phyloP scores from a whole-genome alignment of 2,888 invertebrate genomes.

The Microplitis manilae region DNA sequence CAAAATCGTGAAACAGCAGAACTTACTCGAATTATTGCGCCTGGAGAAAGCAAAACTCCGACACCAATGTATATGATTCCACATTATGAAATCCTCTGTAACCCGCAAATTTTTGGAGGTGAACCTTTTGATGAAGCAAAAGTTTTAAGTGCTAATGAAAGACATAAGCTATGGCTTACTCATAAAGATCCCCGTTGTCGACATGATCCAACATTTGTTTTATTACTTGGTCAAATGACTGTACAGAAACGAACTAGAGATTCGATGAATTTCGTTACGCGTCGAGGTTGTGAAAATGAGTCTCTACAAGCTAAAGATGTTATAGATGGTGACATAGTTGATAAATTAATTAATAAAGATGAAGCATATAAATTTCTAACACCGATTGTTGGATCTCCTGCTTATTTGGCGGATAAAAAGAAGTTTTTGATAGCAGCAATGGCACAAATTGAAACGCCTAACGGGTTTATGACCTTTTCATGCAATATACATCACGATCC shows the following conservation, averaged over 20 bases:
- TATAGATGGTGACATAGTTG: no score
- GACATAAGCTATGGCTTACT: neutral
- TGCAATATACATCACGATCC: no score
- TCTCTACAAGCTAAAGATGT: neutral
- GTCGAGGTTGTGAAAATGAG: neutral
- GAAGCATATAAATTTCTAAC: no score
- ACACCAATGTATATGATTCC: slow-evolving; percentile 3
- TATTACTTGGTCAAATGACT: no score
- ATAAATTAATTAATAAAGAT: no score
- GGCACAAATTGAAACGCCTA: no score
- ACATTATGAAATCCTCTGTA: neutral
- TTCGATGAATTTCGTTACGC: slow-evolving; percentile 7
- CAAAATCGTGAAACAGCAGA: slow-evolving; percentile 13
- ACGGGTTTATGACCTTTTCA: no score
- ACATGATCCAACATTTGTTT: no score
- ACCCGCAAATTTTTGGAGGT: neutral
- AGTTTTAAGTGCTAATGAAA: neutral
- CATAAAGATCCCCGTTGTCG: neutral
- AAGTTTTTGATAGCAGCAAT: no score
- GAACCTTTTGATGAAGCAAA: neutral
- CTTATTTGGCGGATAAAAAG: no score
- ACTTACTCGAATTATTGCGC: neutral
- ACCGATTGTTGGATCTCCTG: no score
- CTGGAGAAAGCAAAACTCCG: slow-evolving; percentile 11
- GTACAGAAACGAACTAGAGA: neutral